These are phyloP conservation scores for Ophion slaviceki DNA, from an alignment of 2,888 invertebrate species.

Conservation along the genomic window DNA sequence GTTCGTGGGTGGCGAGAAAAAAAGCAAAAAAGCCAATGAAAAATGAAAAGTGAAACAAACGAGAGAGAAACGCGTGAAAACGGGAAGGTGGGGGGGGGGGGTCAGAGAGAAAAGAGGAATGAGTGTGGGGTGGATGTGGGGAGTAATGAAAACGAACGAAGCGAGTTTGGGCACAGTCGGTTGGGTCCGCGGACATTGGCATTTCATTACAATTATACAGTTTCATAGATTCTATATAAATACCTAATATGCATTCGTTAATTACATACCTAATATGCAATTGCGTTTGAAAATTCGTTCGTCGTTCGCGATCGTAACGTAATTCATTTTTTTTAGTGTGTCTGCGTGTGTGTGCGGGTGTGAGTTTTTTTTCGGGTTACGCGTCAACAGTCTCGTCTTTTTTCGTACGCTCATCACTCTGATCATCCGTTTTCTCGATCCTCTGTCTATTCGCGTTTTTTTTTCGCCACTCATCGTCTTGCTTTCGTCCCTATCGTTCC, in stretches of 20 bases:
- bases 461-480: neutral
- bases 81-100: neutral
- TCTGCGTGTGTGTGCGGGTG: neutral
- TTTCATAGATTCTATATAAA: slow-evolving; percentile 83
- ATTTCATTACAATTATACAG: slow-evolving; percentile 83
- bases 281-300: slow-evolving; percentile 79
- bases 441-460: neutral
- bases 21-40: neutral
- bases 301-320: slow-evolving; percentile 78
- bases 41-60: neutral
- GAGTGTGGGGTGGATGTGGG: neutral
- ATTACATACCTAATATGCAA: slow-evolving; percentile 83
- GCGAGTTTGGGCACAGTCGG: slow-evolving; percentile 71
- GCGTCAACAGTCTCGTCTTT: slow-evolving; percentile 38
- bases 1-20: slow-evolving; percentile 6
- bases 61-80: neutral
- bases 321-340: slow-evolving; percentile 26
- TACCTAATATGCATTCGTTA: slow-evolving; percentile 83
- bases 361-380: slow-evolving; percentile 30
- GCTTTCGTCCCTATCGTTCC: too few species aligned
- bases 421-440: neutral
- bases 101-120: neutral
- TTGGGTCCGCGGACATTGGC: slow-evolving; percentile 81
- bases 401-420: slow-evolving; percentile 17
- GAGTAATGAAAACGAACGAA: slow-evolving; percentile 50